These are phyloP conservation scores for Meloe dianella DNA, from an alignment of 2,888 invertebrate species.

Conservation along the genomic window DNA sequence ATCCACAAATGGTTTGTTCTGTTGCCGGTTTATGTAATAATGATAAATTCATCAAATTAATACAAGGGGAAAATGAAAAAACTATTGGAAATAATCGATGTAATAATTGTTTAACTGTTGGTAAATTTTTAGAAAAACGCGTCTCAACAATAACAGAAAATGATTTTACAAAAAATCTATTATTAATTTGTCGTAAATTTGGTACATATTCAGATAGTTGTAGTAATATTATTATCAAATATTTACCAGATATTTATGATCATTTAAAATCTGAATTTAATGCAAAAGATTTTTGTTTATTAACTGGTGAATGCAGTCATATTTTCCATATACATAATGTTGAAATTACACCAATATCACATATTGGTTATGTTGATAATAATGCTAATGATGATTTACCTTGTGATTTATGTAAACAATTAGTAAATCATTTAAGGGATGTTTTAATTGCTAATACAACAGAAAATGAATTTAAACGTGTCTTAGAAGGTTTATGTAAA, in stretches of 20 bases:
- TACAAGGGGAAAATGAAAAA: constrained; percentile 54
- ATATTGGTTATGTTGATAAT: constrained; percentile 62
- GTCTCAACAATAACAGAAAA: not conserved
- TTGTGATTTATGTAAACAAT: constrained; percentile 85
- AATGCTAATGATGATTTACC: constrained; percentile 68
- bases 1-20: constrained; percentile 85
- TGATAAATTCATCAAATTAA: constrained; percentile 69
- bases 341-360: constrained; percentile 64
- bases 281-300: constrained; percentile 72
- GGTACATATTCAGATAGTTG: constrained; percentile 82
- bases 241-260: constrained; percentile 75
- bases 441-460: constrained; percentile 85
- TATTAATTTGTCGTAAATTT: constrained; percentile 69
- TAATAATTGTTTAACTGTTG: constrained; percentile 63
- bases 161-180: not conserved
- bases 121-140: constrained; percentile 60
- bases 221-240: constrained; percentile 72
- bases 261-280: constrained; percentile 68
- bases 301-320: constrained; percentile 76
- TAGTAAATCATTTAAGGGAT: constrained; percentile 80
- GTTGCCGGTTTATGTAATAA: constrained; percentile 89
- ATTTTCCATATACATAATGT: constrained; percentile 71
- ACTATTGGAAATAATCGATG: constrained; percentile 45
- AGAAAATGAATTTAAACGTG: constrained; percentile 78
- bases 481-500: constrained; percentile 79